Conservation (phyloP, 2,888 invertebrate species). For the Cryptus viduatorius region DNA sequence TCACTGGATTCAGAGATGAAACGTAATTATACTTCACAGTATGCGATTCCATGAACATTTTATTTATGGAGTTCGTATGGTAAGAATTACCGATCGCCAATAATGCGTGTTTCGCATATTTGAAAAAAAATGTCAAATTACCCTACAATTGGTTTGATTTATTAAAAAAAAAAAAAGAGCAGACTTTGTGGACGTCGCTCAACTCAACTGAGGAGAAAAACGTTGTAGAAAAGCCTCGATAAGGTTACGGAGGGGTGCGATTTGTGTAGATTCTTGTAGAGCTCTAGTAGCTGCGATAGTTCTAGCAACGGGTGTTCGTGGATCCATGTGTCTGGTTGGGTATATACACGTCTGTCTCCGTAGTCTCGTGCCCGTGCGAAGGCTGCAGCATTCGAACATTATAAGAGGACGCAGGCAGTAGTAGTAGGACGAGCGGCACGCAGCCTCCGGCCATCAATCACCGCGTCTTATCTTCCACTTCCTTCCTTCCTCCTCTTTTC, state of each 20-base stretch:
- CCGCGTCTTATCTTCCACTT: constrained; percentile 74
- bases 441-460: constrained; percentile 77
- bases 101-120: too few species aligned
- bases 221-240: background rate
- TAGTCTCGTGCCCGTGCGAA: constrained; percentile 43
- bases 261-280: background rate
- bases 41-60: too few species aligned
- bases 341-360: constrained; percentile 6
- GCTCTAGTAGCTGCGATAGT: background rate
- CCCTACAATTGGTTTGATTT: too few species aligned
- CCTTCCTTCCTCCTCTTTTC: constrained; percentile 67
- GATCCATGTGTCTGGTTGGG: constrained; percentile 18
- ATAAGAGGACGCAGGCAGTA: constrained; percentile 54
- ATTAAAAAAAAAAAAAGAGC: background rate
- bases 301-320: constrained; percentile 18
- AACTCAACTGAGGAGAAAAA: background rate
- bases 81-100: too few species aligned
- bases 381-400: constrained; percentile 47
- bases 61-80: too few species aligned
- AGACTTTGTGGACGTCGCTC: background rate
- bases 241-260: constrained; percentile 6
- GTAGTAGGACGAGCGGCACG: constrained; percentile 46
- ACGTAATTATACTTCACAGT: too few species aligned
- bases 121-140: too few species aligned
- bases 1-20: too few species aligned